Conservation (phyloP, 1,140 invertebrate genomes). For the Bombus impatiens region DNA sequence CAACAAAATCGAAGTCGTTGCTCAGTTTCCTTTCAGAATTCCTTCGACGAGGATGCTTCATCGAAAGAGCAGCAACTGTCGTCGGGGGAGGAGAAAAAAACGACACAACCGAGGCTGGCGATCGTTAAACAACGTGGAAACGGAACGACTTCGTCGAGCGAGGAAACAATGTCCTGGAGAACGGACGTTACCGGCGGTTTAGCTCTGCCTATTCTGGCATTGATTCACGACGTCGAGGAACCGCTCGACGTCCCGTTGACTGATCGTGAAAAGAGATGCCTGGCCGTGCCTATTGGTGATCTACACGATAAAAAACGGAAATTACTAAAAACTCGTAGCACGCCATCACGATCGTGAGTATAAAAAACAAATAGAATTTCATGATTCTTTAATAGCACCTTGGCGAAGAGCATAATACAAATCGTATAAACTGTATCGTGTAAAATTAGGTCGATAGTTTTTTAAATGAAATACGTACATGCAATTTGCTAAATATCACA, state of each 20-base stretch:
- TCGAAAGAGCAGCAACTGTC: slow-evolving; percentile 50
- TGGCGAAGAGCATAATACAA: background rate
- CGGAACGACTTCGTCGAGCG: slow-evolving; percentile 7
- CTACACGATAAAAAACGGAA: slow-evolving; percentile 78
- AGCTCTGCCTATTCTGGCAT: slow-evolving; percentile 50
- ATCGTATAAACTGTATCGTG: background rate
- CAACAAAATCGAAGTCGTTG: background rate
- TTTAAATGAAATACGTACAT: background rate
- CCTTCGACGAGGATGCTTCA: slow-evolving; percentile 69
- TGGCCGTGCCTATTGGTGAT: slow-evolving; percentile 79
- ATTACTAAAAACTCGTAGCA: slow-evolving; percentile 73
- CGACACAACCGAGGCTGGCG: slow-evolving; percentile 20
- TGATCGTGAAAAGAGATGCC: slow-evolving; percentile 79
- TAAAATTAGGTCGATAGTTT: background rate
- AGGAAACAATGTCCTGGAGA: slow-evolving; percentile 63
- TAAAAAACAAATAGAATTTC: background rate
- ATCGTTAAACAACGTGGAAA: slow-evolving; percentile 50
- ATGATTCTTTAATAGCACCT: background rate
- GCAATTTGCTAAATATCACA: background rate
- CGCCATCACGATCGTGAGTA: slow-evolving; percentile 57
- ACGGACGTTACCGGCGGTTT: slow-evolving; percentile 51
- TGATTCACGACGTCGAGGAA: slow-evolving; percentile 62
- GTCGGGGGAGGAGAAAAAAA: slow-evolving; percentile 61
- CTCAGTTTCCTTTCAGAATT: slow-evolving; percentile 80
- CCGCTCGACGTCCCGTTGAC: slow-evolving; percentile 68